A percentile compares a stretch with the other conserved stretches of the same genome.
These are phyloP conservation scores for Gallinago solitaria DNA, from an alignment of 2,797 vertebrate species.

Conservation along the genomic window DNA sequence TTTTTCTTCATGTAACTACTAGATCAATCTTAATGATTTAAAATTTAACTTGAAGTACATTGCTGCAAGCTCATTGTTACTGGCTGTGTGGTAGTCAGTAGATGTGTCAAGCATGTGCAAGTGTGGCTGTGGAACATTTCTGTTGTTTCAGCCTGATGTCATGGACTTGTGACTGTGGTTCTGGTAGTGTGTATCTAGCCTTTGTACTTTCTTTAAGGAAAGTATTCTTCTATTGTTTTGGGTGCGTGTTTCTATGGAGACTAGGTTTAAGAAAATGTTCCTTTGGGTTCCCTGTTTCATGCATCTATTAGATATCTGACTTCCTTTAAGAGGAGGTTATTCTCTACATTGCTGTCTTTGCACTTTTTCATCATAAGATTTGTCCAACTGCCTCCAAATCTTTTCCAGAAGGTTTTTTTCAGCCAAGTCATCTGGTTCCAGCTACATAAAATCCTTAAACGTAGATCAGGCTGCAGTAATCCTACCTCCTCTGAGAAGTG, in stretches of 20 bases:
- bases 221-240: not conserved
- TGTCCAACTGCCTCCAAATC: not conserved
- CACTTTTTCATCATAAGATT: not conserved
- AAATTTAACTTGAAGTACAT: not conserved
- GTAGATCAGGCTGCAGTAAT: not conserved
- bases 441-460: not conserved
- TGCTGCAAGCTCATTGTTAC: not conserved
- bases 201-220: not conserved
- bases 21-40: not conserved
- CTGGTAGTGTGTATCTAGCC: not conserved
- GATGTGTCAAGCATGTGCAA: not conserved
- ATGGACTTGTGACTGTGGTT: not conserved
- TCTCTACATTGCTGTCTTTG: not conserved
- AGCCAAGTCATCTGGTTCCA: not conserved
- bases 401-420: not conserved
- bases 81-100: not conserved
- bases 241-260: not conserved
- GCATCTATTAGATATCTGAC: not conserved
- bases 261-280: not conserved
- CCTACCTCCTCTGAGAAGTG: not conserved
- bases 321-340: not conserved
- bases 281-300: not conserved
- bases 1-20: not conserved
- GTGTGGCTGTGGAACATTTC: not conserved
- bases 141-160: not conserved